Conservation (phyloP, 2,797 vertebrate genomes). For the Sciurus vulgaris region DNA sequence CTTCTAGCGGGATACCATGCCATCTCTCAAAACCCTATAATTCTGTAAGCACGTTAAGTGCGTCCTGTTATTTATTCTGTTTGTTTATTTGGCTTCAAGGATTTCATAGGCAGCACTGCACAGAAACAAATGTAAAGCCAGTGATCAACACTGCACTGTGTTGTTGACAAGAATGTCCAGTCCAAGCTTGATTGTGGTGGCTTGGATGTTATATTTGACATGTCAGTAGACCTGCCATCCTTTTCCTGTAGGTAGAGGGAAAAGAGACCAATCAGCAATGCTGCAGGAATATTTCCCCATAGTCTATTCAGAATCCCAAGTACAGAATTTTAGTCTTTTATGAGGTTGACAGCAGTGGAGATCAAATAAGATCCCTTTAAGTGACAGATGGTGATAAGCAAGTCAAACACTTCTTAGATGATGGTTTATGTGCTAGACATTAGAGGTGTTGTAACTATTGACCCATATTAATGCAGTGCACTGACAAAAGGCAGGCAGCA, state of each 20-base stretch:
- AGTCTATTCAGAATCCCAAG: conserved; percentile 59
- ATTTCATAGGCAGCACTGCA: conserved; percentile 54
- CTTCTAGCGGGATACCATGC: conserved; percentile 78
- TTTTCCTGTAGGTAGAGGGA: background rate
- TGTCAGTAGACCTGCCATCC: background rate
- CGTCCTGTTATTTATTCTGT: conserved; percentile 81
- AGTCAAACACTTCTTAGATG: conserved; percentile 79
- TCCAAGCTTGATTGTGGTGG: background rate
- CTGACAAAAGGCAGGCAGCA: conserved; percentile 24
- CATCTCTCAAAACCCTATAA: conserved; percentile 83
- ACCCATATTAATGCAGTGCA: conserved; percentile 71
- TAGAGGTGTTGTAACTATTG: conserved; percentile 77
- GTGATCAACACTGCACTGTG: background rate
- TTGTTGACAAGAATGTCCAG: background rate
- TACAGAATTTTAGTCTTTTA: conserved; percentile 81
- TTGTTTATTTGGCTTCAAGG: conserved; percentile 78
- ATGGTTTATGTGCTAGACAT: conserved; percentile 84
- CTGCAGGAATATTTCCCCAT: background rate
- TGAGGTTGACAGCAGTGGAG: conserved; percentile 61
- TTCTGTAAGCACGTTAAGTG: conserved; percentile 82
- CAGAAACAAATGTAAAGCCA: conserved; percentile 30
- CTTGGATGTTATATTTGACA: background rate
- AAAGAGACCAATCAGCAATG: background rate
- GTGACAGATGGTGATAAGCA: conserved; percentile 85
- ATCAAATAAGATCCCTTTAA: conserved; percentile 77